These are phyloP conservation scores for Bufo bufo DNA, from an alignment of 2,113 vertebrate genomes.

Conservation along the genomic window DNA sequence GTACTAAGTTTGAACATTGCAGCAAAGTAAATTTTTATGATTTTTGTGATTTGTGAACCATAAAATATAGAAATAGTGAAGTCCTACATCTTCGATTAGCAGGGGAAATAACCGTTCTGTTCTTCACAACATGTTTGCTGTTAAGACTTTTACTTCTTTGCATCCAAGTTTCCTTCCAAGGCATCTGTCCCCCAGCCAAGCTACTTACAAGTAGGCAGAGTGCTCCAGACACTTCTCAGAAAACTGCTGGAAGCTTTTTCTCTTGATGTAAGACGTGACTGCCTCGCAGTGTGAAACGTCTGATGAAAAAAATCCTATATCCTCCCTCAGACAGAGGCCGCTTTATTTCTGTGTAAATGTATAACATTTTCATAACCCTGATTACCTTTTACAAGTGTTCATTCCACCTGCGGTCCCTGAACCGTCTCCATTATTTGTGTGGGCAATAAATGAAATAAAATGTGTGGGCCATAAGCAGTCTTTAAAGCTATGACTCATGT, in stretches of 20 bases:
- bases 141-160: not conserved
- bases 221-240: constrained; percentile 17
- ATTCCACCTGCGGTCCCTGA: not conserved
- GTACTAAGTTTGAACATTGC: too few species aligned
- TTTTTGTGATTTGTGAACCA: too few species aligned
- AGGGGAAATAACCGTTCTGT: not conserved
- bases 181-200: constrained; percentile 12
- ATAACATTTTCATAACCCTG: not conserved
- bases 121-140: not conserved
- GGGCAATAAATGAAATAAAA: constrained; percentile 10
- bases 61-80: too few species aligned
- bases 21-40: too few species aligned
- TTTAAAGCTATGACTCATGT: constrained; percentile 24
- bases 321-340: not conserved
- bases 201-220: not conserved
- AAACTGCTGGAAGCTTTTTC: constrained; percentile 18
- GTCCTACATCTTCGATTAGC: not conserved
- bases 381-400: not conserved
- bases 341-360: not conserved
- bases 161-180: constrained; percentile 9
- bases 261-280: constrained; percentile 15
- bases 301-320: not conserved
- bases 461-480: constrained; percentile 23
- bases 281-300: not conserved
- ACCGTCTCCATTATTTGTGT: constrained; percentile 1